Conservation (phyloP, 1,140 invertebrate genomes). For the Trichonephila clavata region DNA sequence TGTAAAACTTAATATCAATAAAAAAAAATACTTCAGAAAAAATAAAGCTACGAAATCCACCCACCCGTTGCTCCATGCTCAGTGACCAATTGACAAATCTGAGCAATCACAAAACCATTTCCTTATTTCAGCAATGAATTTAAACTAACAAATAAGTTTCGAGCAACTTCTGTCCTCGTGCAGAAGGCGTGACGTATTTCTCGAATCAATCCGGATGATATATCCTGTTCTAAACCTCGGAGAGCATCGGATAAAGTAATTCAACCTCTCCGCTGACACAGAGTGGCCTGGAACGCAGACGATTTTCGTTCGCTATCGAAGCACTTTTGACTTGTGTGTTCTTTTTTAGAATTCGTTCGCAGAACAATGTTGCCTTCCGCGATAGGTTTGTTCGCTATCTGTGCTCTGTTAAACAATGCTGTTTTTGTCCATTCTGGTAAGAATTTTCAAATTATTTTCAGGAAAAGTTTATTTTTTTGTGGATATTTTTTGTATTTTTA, state of each 20-base stretch:
- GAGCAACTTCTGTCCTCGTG: conserved; percentile 5
- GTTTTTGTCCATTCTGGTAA: conserved; percentile 12
- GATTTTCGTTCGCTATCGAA: neutral
- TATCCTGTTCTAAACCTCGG: neutral
- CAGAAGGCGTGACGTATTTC: conserved; percentile 16
- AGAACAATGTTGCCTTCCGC: conserved; percentile 1
- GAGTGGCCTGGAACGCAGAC: conserved; percentile 17
- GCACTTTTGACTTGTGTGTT: neutral
- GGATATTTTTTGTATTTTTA: neutral
- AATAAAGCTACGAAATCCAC: neutral
- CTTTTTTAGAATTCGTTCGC: neutral
- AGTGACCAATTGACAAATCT: neutral
- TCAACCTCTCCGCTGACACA: neutral
- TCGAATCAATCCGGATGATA: neutral
- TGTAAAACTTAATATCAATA: neutral
- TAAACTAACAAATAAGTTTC: conserved; percentile 4
- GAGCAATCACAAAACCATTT: neutral
- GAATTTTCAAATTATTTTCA: neutral
- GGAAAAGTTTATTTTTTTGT: neutral
- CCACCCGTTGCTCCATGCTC: neutral
- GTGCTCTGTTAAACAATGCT: neutral
- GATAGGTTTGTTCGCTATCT: neutral
- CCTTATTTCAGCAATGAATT: conserved; percentile 1
- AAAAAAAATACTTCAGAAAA: no score
- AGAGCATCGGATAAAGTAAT: conserved; percentile 2